These are phyloP conservation scores for Petrolisthes cinctipes DNA, from an alignment of 2,888 invertebrate genomes.

Conservation along the genomic window DNA sequence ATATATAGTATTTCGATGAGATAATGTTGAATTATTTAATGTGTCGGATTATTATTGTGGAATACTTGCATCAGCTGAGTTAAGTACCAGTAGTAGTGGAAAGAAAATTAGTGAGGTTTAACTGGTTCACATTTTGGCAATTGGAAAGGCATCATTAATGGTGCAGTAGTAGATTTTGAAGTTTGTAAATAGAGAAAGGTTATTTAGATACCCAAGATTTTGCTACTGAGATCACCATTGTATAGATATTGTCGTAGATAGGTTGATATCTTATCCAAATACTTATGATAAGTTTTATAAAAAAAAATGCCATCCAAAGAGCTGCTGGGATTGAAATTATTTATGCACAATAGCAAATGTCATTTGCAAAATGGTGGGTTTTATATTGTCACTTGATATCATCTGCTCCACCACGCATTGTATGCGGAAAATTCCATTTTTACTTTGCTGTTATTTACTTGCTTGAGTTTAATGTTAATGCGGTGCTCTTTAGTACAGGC, in stretches of 20 bases:
- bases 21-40: no score
- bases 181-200: conserved; percentile 44
- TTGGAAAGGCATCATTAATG: conserved; percentile 2
- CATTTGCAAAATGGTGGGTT: background rate
- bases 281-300: conserved; percentile 32
- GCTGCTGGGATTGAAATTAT: background rate
- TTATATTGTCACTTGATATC: background rate
- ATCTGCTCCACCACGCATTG: background rate
- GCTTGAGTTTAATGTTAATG: no score
- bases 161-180: conserved; percentile 25
- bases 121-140: background rate
- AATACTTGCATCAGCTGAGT: background rate
- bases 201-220: conserved; percentile 48
- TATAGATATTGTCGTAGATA: conserved; percentile 28
- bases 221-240: conserved; percentile 46
- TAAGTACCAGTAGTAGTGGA: conserved; percentile 10
- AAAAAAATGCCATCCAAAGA: conserved; percentile 10
- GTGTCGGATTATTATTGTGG: background rate
- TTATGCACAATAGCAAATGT: background rate
- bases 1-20: no score
- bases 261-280: conserved; percentile 24
- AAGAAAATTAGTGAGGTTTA: conserved; percentile 7
- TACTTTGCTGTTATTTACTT: no score
- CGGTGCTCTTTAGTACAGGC: no score
- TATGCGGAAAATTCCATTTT: no score